Base-by-base conservation (phyloP, 2,888 invertebrate genomes). In the Polydrusus pterygomalis region DNA sequence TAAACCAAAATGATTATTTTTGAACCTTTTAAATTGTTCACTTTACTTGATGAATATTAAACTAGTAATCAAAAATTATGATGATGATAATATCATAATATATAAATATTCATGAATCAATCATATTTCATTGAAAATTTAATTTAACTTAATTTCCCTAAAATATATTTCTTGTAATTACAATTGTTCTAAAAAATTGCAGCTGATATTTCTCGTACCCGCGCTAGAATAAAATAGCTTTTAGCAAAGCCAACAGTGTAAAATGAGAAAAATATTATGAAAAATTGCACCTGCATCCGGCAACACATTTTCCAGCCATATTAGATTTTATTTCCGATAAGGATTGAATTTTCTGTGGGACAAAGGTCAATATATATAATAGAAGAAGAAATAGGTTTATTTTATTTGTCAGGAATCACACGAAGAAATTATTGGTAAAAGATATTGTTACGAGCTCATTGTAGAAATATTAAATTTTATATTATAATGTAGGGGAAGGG, bases 221-320 rank as follows among this genome's bases (percentile, higher is more conserved):
- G 38, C 15, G n/a, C 17, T 18, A 15, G 38, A 40, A 17, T 60
- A 38, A 18, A 13, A 38, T 10, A 38, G 9, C 58, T 17, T 60
- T 56, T 38, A 60, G 38, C 58, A 60, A 38, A 38, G 17, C 17
- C 58, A 60, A 60, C 17, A 38, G 38, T 10, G 18, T 17, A 60
- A 60, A 38, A 60, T 60, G 58, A 60, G 58, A 18, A 60, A 58
- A 38, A 38, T 60, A 38, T 60, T 60, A 60, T 60, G 38, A 60
- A 60, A 60, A 60, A 60, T 60, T 60, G 58, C 58, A 60, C 58
- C 58, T 60, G 58, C 58, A 60, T 5, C 15, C 1, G 58, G 18
- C 34, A 17, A 40, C 58, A 60, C 38, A 60, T 60, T 60, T 60
- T 60, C 38, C 17, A 3, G 38, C 18, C 8, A 17, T 60, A 60